These are phyloP conservation scores for Epinotia brunnichana DNA, from an alignment of 2,888 invertebrate genomes.

Conservation along the genomic window DNA sequence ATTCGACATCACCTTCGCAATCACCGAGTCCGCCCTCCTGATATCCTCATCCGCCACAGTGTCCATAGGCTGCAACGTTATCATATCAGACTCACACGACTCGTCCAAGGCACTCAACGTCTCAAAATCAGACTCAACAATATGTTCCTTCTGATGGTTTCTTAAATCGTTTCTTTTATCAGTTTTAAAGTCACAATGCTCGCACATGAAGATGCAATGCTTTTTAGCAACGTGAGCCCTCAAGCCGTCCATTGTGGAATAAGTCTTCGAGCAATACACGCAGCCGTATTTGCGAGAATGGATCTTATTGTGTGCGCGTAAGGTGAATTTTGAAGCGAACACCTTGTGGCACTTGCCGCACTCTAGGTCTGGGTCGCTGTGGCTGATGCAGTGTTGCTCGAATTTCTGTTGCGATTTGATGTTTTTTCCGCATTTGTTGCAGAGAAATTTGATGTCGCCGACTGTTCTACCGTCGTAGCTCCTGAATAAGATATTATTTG, in stretches of 20 bases:
- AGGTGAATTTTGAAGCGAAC: constrained; percentile 74
- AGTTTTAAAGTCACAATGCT: constrained; percentile 58
- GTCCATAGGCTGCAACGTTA: constrained; percentile 33
- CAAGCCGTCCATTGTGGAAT: constrained; percentile 56
- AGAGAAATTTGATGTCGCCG: constrained; percentile 60
- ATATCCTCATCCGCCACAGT: constrained; percentile 49
- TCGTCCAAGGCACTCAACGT: constrained; percentile 53
- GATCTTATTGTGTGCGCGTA: constrained; percentile 71
- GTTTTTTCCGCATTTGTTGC: constrained; percentile 69
- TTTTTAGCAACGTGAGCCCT: constrained; percentile 59
- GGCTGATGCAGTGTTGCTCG: constrained; percentile 69
- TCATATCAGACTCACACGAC: constrained; percentile 52
- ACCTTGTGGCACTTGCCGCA: constrained; percentile 76
- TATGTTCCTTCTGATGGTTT: constrained; percentile 55
- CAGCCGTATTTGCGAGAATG: constrained; percentile 69
- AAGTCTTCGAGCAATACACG: constrained; percentile 63
- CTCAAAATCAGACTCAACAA: constrained; percentile 51
- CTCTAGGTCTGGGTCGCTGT: constrained; percentile 77
- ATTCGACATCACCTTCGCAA: constrained; percentile 71
- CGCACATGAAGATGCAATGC: constrained; percentile 63
- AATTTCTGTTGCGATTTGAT: constrained; percentile 70
- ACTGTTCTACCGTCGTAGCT: constrained; percentile 43
- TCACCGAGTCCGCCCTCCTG: constrained; percentile 64
- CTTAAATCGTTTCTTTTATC: constrained; percentile 53
- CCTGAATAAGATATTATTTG: neutral